Base-by-base conservation (phyloP, 2,797 vertebrate genomes). In the Sebastes variabilis region DNA sequence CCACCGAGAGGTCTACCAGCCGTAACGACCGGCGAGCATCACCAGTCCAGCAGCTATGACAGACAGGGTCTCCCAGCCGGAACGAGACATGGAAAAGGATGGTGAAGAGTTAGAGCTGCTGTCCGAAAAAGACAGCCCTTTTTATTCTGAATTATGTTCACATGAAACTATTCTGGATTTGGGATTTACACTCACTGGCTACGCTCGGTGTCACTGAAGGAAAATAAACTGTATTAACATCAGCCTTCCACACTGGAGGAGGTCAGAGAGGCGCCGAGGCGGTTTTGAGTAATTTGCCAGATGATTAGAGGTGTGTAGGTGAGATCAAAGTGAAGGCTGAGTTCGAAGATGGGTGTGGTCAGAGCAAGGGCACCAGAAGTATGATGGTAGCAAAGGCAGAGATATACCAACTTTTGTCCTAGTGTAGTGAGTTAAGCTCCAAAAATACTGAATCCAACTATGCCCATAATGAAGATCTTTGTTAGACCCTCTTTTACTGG, bases 21-120 rank as follows among this genome's bases (percentile, higher is more conserved):
- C 22, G 5, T 70, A 67, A 79, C 72, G 25, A 84, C 83, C 90
- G 27, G 59, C 18, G 7, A 76, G 81, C 77, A 66, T 70, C 69
- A 27, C 62, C 38, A 20, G 68, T 46, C 72, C 81, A 18, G 71
- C 30, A 14, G 64, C 65, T 72, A 2, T 77, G 87, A 92, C 76
- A 56, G 90, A 87, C 89, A 72, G 79, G 49, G 8, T 34, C 72
- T 34, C 72, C 88, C 72, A 81, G 24, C 71, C 36, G 12, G 80
- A 90, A 86, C 29, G 18, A 73, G 29, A 77, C 36, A 59, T 20
- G 25, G 60, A 65, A 52, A 69, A 69, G 54, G 36, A 77, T 5
- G 66, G 70, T 20, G 46, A 62, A 54, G 66, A 84, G 38, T 72
- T 60, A 55, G 36, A 67, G 58, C 52, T 69, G 46, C 75, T 46